Evolutionary conservation across 2,797 vertebrate species (phyloP), one percentile per base, ranked within the genome.

Genomic region (Tangara arthus): DNA sequence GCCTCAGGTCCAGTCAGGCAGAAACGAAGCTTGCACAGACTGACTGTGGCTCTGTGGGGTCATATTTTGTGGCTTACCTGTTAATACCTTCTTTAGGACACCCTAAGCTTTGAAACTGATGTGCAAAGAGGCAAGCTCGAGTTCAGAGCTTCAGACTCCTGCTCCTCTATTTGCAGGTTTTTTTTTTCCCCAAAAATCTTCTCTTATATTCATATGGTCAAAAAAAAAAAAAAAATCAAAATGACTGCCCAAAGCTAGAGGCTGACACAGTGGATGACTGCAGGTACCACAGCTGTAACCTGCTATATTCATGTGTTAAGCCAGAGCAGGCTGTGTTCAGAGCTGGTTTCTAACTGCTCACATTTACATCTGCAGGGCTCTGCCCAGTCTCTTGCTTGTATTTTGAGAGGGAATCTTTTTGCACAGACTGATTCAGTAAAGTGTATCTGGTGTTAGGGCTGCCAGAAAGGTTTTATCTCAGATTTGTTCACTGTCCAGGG

Each of bases 111-210:
- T 52, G 30, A 23, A 85, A 57, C 1, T 34, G 27, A 11, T 24
- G 15, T 47, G 34, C 1, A 4, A 77, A 80, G 75, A 20, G 8
- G 28, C 2, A 61, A 57, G 11, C 2, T 19, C 16, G 30, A 17
- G 39, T 39, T 78, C 53, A 78, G 69, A 76, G 26, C 27, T 89
- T 23, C 24, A 56, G 35, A 11, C 5, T 77, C 23, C 14, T 6
- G 6, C 3, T 56, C 1, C 6, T 15, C 7, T 41, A 15, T 35
- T 8, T 35, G 50, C 27, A 39, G 4, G 10, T n/a, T 7, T 0
- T 16, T 71, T 15, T n/a, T 23, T 8, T 0, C 7, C 7, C 4
- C 0, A 1, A 5, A 12, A 35, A 26, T 2, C 1, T 42, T 89
- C 72, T 68, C 4, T 83, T 75, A 9, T 0, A 1, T 55, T 32